Evolutionary conservation across 2,113 vertebrate species (phyloP), one percentile per base, ranked within the genome.

Genomic region (Rafetus swinhoei): DNA sequence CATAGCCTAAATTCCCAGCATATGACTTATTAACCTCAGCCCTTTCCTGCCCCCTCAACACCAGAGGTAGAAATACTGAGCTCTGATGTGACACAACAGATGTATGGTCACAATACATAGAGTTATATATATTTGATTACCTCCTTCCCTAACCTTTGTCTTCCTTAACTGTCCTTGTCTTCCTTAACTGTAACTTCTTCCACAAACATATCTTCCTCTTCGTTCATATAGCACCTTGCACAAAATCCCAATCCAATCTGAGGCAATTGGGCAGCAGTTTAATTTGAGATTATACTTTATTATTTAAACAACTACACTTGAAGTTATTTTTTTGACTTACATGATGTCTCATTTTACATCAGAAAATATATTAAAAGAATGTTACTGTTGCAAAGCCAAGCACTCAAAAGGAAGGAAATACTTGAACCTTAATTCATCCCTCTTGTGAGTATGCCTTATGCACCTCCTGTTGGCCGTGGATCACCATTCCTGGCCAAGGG

Each of bases 401-500:
- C 65, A 56, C 21, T 91, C 7, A 77, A 35, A 84, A 89, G 86
- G 82, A 45, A 50, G 0, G 1, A 27, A 4, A 72, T 82, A 54
- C 1, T 29, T 53, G 56, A 84, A 79, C 16, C 93, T 89, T 88
- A 55, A 1, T 12, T 87, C 82, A 84, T 9, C 32, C 91, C 87
- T 7, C 18, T 56, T 56, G 56, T 56, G 56, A 16, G 19, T 18
- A 56, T 5, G 56, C 18, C 9, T 54, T 14, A 54, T 54, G 53
- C 14, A 19, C 90, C 29, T 53, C 29, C 32, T 29, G 3, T 10
- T 85, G 53, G 82, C 93, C 7, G 45, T 45, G 45, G 45, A 45
- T 45, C 45, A 45, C 92, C 65, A 60, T 13, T 9, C 69, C 93
- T 60, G 87, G 89, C 93, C 92, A 93, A 93, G 82, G 45, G 45